Percentiles rank a stretch among this genome's conserved stretches.
Evolutionary conservation across 2,797 vertebrate genomes (phyloP).

Genomic region (Diplodus puntazzo): DNA sequence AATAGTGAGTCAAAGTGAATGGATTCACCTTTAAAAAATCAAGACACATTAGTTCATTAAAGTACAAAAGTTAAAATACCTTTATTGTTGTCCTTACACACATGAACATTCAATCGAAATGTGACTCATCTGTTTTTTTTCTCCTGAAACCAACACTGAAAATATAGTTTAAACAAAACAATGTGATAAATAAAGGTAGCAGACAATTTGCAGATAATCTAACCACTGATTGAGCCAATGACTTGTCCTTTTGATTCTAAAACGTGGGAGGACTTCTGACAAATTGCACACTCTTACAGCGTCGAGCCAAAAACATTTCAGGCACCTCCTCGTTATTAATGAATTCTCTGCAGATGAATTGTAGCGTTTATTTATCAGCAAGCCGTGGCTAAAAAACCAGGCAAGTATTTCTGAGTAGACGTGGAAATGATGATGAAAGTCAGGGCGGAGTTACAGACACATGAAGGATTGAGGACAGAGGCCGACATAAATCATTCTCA

Average conservation of each 20-base stretch:
- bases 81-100: not conserved
- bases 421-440: constrained; percentile 2
- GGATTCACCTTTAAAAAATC: not conserved
- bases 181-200: not conserved
- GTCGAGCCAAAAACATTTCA: constrained; percentile 1
- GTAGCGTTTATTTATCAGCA: not conserved
- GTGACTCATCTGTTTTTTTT: no score
- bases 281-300: not conserved
- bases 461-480: constrained; percentile 13
- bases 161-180: no score
- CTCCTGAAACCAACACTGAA: no score
- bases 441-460: not conserved
- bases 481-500: constrained; percentile 11
- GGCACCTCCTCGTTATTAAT: not conserved
- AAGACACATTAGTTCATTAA: not conserved
- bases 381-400: not conserved
- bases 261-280: not conserved
- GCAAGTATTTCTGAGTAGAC: not conserved
- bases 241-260: not conserved
- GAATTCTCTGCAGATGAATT: not conserved
- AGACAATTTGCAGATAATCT: not conserved
- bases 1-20: not conserved
- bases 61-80: not conserved
- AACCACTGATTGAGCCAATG: not conserved
- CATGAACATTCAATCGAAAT: not conserved